Base-by-base conservation (phyloP, 2,888 invertebrate species). In the Ennomos erosarius region DNA sequence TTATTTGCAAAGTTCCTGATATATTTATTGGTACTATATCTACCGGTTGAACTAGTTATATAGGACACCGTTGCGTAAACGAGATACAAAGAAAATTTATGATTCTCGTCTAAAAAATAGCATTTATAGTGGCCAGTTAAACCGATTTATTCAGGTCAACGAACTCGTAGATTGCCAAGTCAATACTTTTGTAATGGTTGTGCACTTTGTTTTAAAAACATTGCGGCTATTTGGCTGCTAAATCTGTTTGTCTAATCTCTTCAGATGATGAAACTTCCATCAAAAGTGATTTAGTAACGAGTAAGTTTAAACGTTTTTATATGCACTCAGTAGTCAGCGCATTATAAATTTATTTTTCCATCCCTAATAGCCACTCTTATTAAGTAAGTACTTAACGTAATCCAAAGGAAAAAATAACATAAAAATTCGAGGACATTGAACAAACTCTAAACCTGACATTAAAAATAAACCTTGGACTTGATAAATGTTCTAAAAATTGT, bases 401-500 rank as follows among this genome's bases (percentile, higher is more conserved):
- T 26, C 26, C 26, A 26, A 6, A 26, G 1, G 26, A 10, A 53
- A n/a, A 16, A 38, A 46, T 37, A 37, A 53, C n/a, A 48, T 39
- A 33, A 51, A 43, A 4, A 42, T 43, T 42, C 45, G 42, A 62
- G 53, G 57, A 62, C 62, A 26, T 26, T 26, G 26, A 26, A 26
- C 6, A 62, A 57, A 44, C 44, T 44, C 47, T 57, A 50, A 56
- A 64, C 57, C 60, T 68, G 65, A 67, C 64, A 65, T 67, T 65
- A 56, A 56, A 49, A 39, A 45, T 39, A 55, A 63, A 54, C 69
- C 70, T 71, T 69, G 68, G 56, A 65, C 65, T 57, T 64, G 65
- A 70, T 70, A 51, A 65, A 68, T 69, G 67, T 48, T 48, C 58
- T 59, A 43, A 61, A 65, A 68, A 63, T 65, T 55, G 57, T 55